Conservation (phyloP, 2,113 vertebrate species). For the Tachysurus vachellii region DNA sequence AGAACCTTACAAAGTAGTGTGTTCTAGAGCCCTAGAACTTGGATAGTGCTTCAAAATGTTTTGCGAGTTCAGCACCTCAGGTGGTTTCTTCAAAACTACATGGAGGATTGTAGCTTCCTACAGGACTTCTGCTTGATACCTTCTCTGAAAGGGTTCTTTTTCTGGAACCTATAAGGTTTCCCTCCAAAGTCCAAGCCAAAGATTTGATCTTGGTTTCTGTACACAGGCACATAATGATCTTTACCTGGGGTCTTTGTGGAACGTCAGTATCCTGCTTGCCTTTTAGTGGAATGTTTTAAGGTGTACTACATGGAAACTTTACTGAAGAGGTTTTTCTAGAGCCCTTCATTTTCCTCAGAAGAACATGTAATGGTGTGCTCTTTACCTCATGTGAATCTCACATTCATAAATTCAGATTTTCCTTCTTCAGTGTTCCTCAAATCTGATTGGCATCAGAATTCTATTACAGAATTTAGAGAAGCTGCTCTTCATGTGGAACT, state of each 20-base stretch:
- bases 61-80: not conserved
- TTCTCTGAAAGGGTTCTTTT: not conserved
- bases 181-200: not conserved
- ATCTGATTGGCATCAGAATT: not conserved
- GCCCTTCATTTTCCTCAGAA: not conserved
- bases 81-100: not conserved
- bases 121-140: not conserved
- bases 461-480: not conserved
- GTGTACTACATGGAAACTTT: too few relatives aligned
- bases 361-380: not conserved
- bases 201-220: too few relatives aligned
- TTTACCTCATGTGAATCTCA: not conserved
- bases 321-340: too few relatives aligned
- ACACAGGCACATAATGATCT: too few relatives aligned
- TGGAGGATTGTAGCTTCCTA: not conserved
- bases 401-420: not conserved
- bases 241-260: too few relatives aligned
- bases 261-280: too few relatives aligned
- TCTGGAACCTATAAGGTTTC: not conserved
- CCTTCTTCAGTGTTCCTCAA: not conserved
- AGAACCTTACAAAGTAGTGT: not conserved
- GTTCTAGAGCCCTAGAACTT: not conserved
- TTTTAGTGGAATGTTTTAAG: too few relatives aligned
- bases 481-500: not conserved
- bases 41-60: not conserved